These are phyloP conservation scores for Meriones psammophilus DNA, from an alignment of 2,797 vertebrate genomes.

Conservation along the genomic window DNA sequence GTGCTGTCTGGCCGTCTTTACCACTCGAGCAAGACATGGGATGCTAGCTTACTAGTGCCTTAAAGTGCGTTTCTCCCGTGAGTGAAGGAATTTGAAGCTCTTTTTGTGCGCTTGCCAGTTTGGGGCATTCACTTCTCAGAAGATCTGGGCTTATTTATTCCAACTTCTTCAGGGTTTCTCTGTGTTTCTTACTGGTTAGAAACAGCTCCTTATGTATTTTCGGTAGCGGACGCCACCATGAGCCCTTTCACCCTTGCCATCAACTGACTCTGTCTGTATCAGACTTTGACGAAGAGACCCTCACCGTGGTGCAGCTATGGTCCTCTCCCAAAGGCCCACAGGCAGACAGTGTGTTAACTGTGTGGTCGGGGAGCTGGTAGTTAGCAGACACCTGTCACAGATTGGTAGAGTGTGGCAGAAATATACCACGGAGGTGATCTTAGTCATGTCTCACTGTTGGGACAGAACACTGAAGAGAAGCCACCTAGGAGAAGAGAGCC, in stretches of 20 bases:
- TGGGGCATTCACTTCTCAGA: background rate
- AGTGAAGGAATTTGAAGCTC: background rate
- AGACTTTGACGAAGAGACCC: conserved; percentile 12
- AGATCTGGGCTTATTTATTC: background rate
- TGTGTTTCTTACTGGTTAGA: background rate
- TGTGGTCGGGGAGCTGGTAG: background rate
- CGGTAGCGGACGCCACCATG: background rate
- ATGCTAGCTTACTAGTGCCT: background rate
- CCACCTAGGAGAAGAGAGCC: background rate
- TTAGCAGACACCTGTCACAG: rapidly evolving
- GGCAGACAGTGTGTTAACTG: background rate
- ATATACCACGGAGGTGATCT: background rate
- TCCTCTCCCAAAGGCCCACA: background rate
- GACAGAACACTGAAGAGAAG: background rate
- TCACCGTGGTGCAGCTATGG: background rate
- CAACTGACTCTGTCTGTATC: background rate
- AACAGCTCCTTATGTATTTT: background rate
- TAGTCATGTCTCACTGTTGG: background rate
- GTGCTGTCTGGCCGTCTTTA: background rate
- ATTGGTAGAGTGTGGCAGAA: too few species aligned
- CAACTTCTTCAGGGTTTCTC: background rate
- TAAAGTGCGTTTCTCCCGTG: background rate
- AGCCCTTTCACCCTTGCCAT: conserved; percentile 1
- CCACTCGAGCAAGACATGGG: background rate
- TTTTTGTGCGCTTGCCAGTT: background rate